Evolutionary conservation across 2,888 invertebrate genomes (phyloP), one percentile per base, ranked within the genome.

Genomic region (Cheilosia soror): DNA sequence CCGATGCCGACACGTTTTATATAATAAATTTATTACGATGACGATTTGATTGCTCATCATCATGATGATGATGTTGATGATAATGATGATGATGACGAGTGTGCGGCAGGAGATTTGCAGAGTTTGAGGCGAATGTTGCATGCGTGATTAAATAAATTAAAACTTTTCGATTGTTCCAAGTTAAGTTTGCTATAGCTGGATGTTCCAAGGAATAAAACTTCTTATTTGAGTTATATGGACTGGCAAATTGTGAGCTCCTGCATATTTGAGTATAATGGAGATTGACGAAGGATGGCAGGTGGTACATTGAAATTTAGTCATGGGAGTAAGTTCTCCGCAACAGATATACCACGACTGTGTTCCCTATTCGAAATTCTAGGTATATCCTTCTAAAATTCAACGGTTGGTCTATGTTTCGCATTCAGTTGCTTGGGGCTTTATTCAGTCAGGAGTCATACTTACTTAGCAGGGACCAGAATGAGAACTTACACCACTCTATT

Each of bases 141-240:
- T 51, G 11, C 15, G 20, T 47, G 27, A 51, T 27, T 51, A 13
- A 51, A 25, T 51, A 29, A 51, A 51, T 51, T 51, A 51, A 51
- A 51, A 51, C 27, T 51, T 51, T 51, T 20, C 27, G 20, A 51
- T 27, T 13, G 25, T 27, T 51, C 4, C 11, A 6, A 25, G 51
- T 29, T 29, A 11, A 5, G 51, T 13, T 27, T 25, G 25, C 11
- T 11, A n/a, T n/a, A 9, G 27, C 47, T 47, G 47, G 15, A 20
- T 5, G 20, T 47, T 20, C 7, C 15, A 13, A 5, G 27, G 27
- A 51, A 51, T 13, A 9, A 29, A 51, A 27, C 27, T 29, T 51
- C 25, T 27, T 51, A 5, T 51, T 51, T 51, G 51, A 51, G 51
- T 51, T 51, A 5, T 51, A 5, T 2, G 27, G 27, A 13, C 25